Percentiles rank a stretch among this genome's conserved stretches.
Conservation (phyloP, 2,888 invertebrate species). For the Lithophane ornitopus region DNA sequence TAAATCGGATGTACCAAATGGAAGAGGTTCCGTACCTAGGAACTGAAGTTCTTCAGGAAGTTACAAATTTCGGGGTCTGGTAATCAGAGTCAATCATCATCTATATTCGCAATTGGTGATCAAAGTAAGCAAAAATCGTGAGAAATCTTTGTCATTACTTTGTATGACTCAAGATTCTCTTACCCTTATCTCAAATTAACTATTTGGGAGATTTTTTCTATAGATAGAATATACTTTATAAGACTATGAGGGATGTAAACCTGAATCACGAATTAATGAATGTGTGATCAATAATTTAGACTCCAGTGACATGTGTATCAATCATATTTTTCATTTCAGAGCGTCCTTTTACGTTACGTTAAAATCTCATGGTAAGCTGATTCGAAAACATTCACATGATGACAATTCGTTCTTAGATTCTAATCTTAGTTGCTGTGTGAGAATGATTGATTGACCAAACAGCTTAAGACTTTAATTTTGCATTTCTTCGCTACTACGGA, state of each 20-base stretch:
- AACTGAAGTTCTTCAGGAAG: not conserved
- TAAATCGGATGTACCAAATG: not conserved
- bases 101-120: not conserved
- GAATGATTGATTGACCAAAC: slow-evolving; percentile 6
- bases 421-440: not conserved
- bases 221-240: too few relatives aligned
- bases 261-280: not conserved
- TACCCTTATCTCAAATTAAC: too few relatives aligned
- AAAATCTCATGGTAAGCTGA: not conserved
- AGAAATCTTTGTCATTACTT: too few relatives aligned
- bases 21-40: not conserved
- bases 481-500: not conserved
- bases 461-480: not conserved
- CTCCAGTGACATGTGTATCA: not conserved
- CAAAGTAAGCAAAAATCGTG: too few relatives aligned
- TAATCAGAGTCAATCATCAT: not conserved
- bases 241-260: not conserved
- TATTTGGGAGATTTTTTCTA: too few relatives aligned
- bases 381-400: not conserved
- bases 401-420: not conserved
- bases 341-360: not conserved
- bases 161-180: too few relatives aligned
- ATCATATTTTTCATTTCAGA: not conserved
- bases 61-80: not conserved
- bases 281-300: not conserved